Base-by-base conservation (phyloP, 2,113 vertebrate species). In the Pseudopipra pipra region DNA sequence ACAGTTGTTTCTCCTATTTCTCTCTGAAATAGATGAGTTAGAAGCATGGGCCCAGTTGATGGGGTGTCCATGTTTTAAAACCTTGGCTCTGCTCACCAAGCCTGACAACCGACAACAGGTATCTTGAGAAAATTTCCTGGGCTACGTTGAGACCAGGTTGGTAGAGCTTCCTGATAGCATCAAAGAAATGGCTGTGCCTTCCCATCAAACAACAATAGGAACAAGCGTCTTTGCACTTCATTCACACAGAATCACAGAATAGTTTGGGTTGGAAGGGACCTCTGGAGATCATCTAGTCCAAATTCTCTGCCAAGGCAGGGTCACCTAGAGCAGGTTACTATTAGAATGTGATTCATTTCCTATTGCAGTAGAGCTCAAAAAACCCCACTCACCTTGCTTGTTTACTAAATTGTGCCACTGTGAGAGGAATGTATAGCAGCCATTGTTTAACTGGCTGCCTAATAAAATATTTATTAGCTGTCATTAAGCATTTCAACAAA, bases 81-180 rank as follows among this genome's bases (percentile, higher is more conserved):
- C 14, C 14, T 49, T 55, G 62, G 37, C 39, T 80, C 21, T 59
- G 61, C 52, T 81, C 33, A 58, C 18, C 4, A 79, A 49, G 14
- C 6, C 31, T 63, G 83, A 46, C 17, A 77, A 33, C 4, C 46
- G 54, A 9, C 1, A 0, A 0, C 0, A 5, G 5, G n/a, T n/a
- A 43, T 46, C 47, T 5, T 78, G 43, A 89, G 58, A 71, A 70
- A 21, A 67, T 41, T 87, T 85, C 51, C 22, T 68, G 59, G 23
- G 11, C 61, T 46, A 2, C 4, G 9, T 8, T 80, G 67, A 77
- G 43, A 62, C 12, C 49, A 52, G 12, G 18, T 25, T 83, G 49
- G 46, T 12, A 63, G 14, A 75, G 35, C 19, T 66, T 39, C n/a
- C 25, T 59, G 22, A 11, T 30, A n/a, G 25, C 31, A 55, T 49